phyloP scores from a whole-genome alignment of 1,140 invertebrate species.

The Zaprionus kolodkinae region DNA sequence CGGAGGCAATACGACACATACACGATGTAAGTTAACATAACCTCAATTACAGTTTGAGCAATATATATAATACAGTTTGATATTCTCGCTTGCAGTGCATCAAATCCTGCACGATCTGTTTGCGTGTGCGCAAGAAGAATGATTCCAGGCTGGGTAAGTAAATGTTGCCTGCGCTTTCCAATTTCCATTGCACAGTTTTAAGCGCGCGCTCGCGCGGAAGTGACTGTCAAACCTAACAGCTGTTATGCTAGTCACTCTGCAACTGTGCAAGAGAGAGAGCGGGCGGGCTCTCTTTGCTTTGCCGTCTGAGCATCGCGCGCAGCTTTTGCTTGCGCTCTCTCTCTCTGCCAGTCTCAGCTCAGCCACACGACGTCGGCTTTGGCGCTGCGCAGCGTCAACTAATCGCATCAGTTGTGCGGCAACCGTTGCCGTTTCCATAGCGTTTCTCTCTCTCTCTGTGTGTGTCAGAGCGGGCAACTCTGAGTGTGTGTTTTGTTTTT shows the following conservation, averaged over 20 bases:
- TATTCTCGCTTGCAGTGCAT: conserved; percentile 90
- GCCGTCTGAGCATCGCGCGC: conserved; percentile 32
- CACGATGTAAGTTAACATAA: conserved; percentile 89
- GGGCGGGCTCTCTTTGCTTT: background rate
- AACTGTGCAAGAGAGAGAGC: conserved; percentile 24
- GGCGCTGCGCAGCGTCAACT: conserved; percentile 40
- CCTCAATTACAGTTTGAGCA: no score
- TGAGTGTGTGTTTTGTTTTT: no score
- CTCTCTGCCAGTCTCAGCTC: background rate
- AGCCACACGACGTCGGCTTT: conserved; percentile 28
- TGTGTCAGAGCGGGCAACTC: conserved; percentile 21
- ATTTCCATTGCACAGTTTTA: background rate
- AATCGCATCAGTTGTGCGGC: conserved; percentile 68
- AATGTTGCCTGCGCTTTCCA: background rate
- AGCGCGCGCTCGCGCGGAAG: background rate
- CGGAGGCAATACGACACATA: conserved; percentile 96
- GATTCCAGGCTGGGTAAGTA: conserved; percentile 94
- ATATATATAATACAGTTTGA: background rate
- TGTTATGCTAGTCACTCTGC: background rate
- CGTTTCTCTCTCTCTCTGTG: conserved; percentile 19
- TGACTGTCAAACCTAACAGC: conserved; percentile 14
- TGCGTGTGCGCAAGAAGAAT: conserved; percentile 94
- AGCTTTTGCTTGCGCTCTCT: conserved; percentile 34
- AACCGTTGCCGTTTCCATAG: conserved; percentile 69
- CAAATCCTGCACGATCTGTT: conserved; percentile 95